Base-by-base conservation (phyloP, 1,140 invertebrate genomes). In the Marisa cornuarietis region DNA sequence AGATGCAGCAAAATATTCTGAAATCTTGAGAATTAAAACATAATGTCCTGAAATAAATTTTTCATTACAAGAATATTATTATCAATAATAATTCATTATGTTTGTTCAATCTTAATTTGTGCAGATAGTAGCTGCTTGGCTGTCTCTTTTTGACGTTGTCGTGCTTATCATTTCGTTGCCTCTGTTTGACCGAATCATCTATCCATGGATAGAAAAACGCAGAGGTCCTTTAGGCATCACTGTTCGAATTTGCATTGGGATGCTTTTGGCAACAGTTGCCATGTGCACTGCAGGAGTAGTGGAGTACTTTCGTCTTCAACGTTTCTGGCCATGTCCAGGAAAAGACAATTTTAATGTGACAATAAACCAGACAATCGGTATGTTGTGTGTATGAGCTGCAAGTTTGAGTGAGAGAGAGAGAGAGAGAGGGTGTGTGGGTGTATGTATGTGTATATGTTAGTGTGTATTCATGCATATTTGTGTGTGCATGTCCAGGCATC, bases 121-220 rank as follows among this genome's bases (percentile, higher is more conserved):
- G 26, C 81, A 89, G 87, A 63, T 91, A 14, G 91, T 91, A 11
- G 90, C 89, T 63, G 91, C 92, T n/a, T 92, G 91, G 91, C 86
- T 93, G 31, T 89, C 89, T 22, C 69, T 93, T n/a, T 92, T 92
- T 83, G 91, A 93, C 81, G 87, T 92, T n/a, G 72, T 91, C 4
- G 74, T 85, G 16, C 87, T 92, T 24, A 87, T 92, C 14, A 74
- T 92, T 4, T 85, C 92, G 3, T 87, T 92, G 26, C 92, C 92
- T 13, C 51, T 92, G 13, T 87, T 93, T 83, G 92, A 92, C 78
- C 84, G 88, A 66, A 81, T 92, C 13, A 84, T 93, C 63, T 92
- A 92, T 81, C 92, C 92, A 0, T 84, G 83, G 62, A 83, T 90
- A 82, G 85, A 84, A 20, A 68, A 65, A 31, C 68, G 80, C 20